Percentiles rank a stretch among this genome's conserved stretches.
Conservation (phyloP, 2,113 vertebrate species). For the Thalassarche chlororhynchos region DNA sequence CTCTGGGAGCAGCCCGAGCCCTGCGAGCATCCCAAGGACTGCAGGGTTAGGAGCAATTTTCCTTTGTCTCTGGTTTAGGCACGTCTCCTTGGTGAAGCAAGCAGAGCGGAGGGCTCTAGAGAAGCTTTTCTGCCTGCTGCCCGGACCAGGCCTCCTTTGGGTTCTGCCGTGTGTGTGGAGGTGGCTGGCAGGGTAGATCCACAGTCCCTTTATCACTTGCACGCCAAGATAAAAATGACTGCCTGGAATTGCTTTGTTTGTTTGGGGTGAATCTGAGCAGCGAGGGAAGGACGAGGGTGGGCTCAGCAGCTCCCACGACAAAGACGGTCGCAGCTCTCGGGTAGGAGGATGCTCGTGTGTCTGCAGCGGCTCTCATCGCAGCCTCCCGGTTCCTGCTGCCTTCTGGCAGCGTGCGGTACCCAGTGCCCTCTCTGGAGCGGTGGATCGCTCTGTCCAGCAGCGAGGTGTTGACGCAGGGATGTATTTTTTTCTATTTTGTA, state of each 20-base stretch:
- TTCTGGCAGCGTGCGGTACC: rapidly evolving
- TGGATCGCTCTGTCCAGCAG: neutral
- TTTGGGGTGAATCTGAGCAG: neutral
- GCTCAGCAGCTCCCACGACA: neutral
- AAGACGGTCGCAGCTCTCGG: rapidly evolving
- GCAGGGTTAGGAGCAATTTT: neutral
- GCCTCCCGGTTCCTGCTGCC: neutral
- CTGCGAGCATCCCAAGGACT: neutral
- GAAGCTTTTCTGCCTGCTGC: neutral
- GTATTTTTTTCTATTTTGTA: neutral
- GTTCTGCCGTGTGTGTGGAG: neutral
- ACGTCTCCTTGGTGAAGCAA: neutral
- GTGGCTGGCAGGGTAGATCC: neutral
- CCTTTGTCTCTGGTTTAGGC: neutral
- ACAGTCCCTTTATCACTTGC: rapidly evolving
- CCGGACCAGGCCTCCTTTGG: neutral
- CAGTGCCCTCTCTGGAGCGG: neutral
- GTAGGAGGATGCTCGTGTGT: rapidly evolving
- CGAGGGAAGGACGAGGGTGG: no score
- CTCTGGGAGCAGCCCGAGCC: neutral
- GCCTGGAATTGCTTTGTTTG: neutral
- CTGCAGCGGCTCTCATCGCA: rapidly evolving
- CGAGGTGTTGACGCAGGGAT: neutral
- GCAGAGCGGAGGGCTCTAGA: neutral
- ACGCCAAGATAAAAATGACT: rapidly evolving